Evolutionary conservation across 2,888 invertebrate species (phyloP).

Genomic region (Spatulosminthurus flaviceps): DNA sequence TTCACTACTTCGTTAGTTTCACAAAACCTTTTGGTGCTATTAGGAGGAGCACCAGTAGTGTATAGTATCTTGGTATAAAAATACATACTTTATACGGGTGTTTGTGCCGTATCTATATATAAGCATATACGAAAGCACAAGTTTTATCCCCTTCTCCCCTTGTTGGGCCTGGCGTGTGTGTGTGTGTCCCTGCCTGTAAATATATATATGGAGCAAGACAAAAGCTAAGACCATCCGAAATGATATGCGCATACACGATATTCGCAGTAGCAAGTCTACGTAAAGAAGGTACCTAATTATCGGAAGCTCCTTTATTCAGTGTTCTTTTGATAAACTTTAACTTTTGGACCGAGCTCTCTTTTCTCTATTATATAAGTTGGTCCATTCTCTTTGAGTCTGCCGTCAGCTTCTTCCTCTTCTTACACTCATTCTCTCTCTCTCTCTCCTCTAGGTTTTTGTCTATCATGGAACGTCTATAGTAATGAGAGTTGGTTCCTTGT

Average conservation of each 20-base stretch:
- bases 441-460: background rate
- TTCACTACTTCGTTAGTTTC: conserved; percentile 14
- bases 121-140: background rate
- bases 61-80: background rate
- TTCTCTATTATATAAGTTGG: conserved; percentile 27
- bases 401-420: conserved; percentile 27
- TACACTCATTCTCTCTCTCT: conserved; percentile 7
- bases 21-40: background rate
- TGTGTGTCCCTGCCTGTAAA: background rate
- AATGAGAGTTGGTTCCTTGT: background rate
- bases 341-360: conserved; percentile 46
- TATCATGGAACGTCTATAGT: background rate
- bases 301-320: conserved; percentile 57
- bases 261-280: background rate
- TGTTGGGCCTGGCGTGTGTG: background rate
- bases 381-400: conserved; percentile 36
- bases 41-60: too few relatives aligned
- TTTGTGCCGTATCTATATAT: background rate
- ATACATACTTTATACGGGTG: background rate
- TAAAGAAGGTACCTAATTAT: conserved; percentile 54
- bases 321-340: conserved; percentile 58
- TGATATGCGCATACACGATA: background rate
- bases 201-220: background rate
- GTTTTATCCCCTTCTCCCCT: background rate
- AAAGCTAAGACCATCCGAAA: background rate